Evolutionary conservation across 2,797 vertebrate genomes (phyloP).

Genomic region (Cossypha niveicapilla): DNA sequence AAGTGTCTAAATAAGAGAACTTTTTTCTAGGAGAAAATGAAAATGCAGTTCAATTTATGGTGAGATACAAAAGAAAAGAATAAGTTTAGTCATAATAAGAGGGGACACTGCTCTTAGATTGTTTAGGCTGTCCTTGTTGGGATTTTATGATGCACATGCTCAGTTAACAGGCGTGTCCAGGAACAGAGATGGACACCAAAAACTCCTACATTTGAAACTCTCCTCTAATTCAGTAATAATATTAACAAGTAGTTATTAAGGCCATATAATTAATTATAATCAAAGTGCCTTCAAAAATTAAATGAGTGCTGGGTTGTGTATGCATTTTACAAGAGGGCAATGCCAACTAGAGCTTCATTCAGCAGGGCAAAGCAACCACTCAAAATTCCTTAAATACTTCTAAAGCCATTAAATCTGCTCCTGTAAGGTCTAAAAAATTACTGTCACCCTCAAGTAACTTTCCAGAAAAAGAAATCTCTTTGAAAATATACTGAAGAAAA

Average conservation of each 20-base stretch:
- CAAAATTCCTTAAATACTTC: not conserved
- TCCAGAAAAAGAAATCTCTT: not conserved
- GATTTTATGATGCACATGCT: accelerated
- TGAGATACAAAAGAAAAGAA: not conserved
- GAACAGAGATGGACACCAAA: not conserved
- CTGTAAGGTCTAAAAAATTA: not conserved
- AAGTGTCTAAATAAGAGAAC: not conserved
- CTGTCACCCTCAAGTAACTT: not conserved
- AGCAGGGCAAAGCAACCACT: not conserved
- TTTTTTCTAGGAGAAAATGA: not conserved
- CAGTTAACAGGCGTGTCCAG: accelerated
- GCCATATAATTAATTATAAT: accelerated
- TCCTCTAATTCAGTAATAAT: not conserved
- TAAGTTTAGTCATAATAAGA: not conserved
- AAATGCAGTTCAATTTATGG: too few relatives aligned
- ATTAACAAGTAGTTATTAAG: not conserved
- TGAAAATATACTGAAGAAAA: not conserved
- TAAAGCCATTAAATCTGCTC: not conserved
- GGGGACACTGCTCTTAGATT: accelerated
- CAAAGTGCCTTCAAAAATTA: not conserved
- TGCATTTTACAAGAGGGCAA: not conserved
- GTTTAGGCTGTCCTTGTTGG: not conserved
- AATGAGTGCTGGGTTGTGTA: accelerated
- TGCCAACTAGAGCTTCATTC: not conserved
- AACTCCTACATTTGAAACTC: not conserved